Conservation (phyloP, 2,113 vertebrate species). For the Galeopterus variegatus region DNA sequence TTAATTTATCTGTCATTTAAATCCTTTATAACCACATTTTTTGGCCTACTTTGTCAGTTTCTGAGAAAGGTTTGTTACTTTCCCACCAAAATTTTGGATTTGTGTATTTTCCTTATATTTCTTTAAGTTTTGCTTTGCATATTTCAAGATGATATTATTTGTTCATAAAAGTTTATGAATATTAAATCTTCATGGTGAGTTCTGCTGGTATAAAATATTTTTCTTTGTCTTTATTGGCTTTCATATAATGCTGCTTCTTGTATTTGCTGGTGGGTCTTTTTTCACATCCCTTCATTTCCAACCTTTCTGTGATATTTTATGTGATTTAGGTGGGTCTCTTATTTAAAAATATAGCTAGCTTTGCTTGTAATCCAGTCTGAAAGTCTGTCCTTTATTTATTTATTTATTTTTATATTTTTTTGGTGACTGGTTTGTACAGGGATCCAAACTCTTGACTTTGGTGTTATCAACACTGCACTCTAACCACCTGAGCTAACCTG, state of each 20-base stretch:
- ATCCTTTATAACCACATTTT: not conserved
- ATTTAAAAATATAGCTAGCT: conserved; percentile 1
- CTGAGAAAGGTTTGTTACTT: not conserved
- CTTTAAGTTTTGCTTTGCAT: not conserved
- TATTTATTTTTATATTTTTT: too few species aligned
- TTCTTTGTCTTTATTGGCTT: not conserved
- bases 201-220: conserved; percentile 18
- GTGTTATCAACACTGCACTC: too few species aligned
- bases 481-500: too few species aligned
- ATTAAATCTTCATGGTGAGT: not conserved
- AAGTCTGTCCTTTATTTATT: not conserved
- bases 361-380: not conserved
- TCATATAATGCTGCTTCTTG: not conserved
- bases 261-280: not conserved
- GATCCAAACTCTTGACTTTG: too few species aligned
- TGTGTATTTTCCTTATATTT: not conserved
- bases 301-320: not conserved
- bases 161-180: not conserved
- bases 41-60: not conserved
- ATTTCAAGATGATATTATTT: not conserved
- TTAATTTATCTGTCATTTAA: not conserved
- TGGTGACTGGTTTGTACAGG: too few species aligned
- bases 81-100: not conserved
- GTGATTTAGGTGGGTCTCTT: not conserved
- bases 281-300: conserved; percentile 41